These are phyloP conservation scores for Leptinotarsa tumamoca DNA, from an alignment of 2,888 invertebrate genomes.

Conservation along the genomic window DNA sequence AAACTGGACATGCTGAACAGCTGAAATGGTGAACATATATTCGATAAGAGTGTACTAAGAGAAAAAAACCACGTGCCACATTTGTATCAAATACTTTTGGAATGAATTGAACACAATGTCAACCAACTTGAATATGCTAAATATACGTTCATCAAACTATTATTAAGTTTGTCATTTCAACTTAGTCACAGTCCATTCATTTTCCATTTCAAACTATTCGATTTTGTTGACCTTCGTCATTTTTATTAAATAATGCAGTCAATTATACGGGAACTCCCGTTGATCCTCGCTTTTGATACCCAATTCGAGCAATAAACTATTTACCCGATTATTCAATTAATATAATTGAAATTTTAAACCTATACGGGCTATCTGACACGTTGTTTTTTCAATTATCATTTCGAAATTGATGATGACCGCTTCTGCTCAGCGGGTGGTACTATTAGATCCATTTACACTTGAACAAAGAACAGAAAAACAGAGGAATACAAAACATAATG, in stretches of 20 bases:
- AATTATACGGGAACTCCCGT: conserved; percentile 5
- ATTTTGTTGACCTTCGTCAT: neutral
- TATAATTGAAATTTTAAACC: conserved; percentile 44
- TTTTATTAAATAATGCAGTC: neutral
- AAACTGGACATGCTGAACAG: no score
- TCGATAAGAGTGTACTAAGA: no score
- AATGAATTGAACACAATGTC: no score
- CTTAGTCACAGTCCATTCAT: neutral
- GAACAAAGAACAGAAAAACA: no score
- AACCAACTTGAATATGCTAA: no score
- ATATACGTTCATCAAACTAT: no score
- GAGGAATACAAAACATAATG: no score
- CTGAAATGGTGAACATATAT: no score
- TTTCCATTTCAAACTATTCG: neutral
- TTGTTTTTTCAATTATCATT: conserved; percentile 44
- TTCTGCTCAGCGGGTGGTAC: conserved; percentile 38
- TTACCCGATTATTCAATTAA: conserved; percentile 43
- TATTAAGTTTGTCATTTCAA: no score
- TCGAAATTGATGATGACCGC: conserved; percentile 45
- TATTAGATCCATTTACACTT: conserved; percentile 16
- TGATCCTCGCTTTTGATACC: conserved; percentile 16
- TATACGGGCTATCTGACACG: conserved; percentile 44
- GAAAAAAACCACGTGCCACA: no score
- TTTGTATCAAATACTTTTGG: no score
- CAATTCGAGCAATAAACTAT: conserved; percentile 25